phyloP scores from a whole-genome alignment of 2,797 vertebrate genomes.

The Spheniscus humboldti region DNA sequence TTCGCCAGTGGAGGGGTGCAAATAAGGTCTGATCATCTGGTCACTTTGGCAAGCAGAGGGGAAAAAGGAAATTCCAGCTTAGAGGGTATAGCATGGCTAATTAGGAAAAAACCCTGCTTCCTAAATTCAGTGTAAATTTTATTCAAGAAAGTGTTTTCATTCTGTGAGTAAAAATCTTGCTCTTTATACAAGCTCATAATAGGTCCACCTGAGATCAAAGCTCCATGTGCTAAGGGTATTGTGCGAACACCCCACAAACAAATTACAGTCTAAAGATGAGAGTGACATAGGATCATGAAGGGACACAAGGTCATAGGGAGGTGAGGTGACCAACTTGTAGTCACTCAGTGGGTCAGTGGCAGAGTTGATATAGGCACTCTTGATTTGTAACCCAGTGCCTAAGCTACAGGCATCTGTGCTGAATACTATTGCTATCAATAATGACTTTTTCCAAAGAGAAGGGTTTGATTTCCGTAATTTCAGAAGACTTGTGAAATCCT shows the following conservation, averaged over 20 bases:
- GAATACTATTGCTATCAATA: not conserved
- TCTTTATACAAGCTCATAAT: not conserved
- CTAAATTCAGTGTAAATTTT: not conserved
- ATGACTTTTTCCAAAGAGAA: not conserved
- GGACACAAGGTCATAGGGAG: not conserved
- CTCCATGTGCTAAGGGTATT: not conserved
- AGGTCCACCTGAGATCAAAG: not conserved
- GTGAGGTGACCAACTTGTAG: not conserved
- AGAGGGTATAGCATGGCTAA: not conserved
- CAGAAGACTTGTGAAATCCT: not conserved
- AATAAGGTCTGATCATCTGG: not conserved
- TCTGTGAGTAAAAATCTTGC: not conserved
- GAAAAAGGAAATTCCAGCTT: not conserved
- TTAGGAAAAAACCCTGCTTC: not conserved
- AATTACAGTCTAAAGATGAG: not conserved
- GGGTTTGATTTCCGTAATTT: not conserved
- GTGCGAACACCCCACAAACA: not conserved
- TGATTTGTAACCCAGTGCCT: not conserved
- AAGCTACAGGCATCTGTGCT: not conserved
- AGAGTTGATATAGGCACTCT: not conserved
- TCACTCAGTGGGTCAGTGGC: not conserved
- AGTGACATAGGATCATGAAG: not conserved
- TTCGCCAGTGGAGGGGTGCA: not conserved
- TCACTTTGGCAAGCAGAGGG: not conserved
- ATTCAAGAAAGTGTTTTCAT: not conserved